Evolutionary conservation across 2,797 vertebrate species (phyloP).

Genomic region (Morus bassanus): DNA sequence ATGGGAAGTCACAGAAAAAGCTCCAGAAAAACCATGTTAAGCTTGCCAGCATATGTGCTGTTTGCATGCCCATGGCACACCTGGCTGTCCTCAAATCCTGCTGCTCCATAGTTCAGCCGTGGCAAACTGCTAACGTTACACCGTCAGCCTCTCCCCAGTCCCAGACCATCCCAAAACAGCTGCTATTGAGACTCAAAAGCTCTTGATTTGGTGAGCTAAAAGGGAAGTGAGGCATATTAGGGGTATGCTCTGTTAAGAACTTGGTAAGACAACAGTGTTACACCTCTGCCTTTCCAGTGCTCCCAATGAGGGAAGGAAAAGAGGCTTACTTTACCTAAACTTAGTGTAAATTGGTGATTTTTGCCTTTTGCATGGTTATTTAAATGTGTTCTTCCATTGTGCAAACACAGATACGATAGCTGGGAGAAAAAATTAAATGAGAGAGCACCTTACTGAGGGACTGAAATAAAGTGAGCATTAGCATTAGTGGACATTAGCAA

Average conservation of each 20-base stretch:
- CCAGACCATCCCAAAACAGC: background rate
- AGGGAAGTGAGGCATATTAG: background rate
- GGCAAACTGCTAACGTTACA: rapidly evolving
- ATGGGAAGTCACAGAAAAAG: background rate
- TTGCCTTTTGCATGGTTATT: background rate
- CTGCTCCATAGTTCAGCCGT: rapidly evolving
- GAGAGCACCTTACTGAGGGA: background rate
- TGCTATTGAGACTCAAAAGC: background rate
- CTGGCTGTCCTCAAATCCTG: background rate
- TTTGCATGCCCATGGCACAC: background rate
- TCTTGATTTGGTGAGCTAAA: background rate
- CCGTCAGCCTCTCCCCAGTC: background rate
- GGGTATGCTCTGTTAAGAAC: background rate
- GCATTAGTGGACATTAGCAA: background rate
- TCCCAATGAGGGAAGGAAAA: background rate
- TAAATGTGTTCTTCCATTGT: background rate
- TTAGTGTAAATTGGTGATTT: background rate
- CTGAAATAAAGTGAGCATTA: background rate
- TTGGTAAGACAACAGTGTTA: rapidly evolving
- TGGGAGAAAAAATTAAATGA: background rate
- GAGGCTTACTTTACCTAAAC: background rate
- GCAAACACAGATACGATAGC: background rate
- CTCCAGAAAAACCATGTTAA: background rate
- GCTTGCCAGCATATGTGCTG: background rate
- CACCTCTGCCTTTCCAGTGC: background rate